Evolutionary conservation across 1,140 invertebrate genomes (phyloP), one percentile per base, ranked within the genome.

Genomic region (Subanguina moxae): DNA sequence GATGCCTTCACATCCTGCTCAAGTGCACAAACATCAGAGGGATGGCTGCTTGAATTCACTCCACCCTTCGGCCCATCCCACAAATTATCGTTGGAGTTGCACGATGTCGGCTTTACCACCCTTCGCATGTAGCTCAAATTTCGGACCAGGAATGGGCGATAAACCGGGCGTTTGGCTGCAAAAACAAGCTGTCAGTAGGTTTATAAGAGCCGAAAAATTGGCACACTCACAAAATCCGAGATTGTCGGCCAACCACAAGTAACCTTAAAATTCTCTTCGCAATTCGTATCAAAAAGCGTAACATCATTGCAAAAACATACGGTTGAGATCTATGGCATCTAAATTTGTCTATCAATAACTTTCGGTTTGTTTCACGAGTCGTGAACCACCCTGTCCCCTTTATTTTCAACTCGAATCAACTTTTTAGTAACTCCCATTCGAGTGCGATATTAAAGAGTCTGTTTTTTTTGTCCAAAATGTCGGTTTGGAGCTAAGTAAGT

Each of bases 271-370:
- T 11, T 38, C 11, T 38, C 3, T 38, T 38, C 3, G 32, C 11
- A 38, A 38, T 5, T 38, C 11, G 3, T 38, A 38, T 38, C 3
- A 38, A 38, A 38, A 38, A 38, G 32, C 3, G 32, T 11, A 38
- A 38, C 11, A 38, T 38, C 11, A 38, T 5, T 11, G 3, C 32
- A 38, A 38, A 38, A 38, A 38, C 3, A 5, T 38, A 38, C 58
- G 27, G n/a, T 61, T 32, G 28, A 61, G 38, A 61, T 61, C 58
- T 7, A 61, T 61, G n/a, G 58, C 58, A 61, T 61, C 58, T 61
- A 25, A 32, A 61, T 7, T 61, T 21, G 3, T 61, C 11, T 38
- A 11, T 3, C 3, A 5, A 38, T 38, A 38, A 11, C 11, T 38
- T 38, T 38, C n/a, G n/a, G n/a, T n/a, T n/a, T n/a, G n/a, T n/a